These are phyloP conservation scores for Sialis lutaria DNA, from an alignment of 2,888 invertebrate genomes.

Conservation along the genomic window DNA sequence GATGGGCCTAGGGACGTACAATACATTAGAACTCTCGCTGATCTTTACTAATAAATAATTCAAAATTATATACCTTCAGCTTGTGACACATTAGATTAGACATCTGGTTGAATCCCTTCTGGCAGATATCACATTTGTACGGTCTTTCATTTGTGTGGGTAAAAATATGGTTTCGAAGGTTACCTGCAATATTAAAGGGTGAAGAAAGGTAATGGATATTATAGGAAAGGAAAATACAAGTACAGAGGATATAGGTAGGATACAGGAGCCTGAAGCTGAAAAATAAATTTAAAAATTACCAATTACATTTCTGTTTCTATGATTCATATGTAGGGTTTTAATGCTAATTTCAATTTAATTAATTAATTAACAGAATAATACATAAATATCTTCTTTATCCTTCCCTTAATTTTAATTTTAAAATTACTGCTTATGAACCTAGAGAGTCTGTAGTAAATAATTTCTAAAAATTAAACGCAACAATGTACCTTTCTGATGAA, in stretches of 20 bases:
- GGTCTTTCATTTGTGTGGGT: constrained; percentile 65
- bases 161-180: constrained; percentile 57
- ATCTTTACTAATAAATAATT: neutral
- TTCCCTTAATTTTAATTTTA: too few species aligned
- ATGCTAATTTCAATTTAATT: too few species aligned
- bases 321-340: too few species aligned
- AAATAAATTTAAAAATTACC: neutral
- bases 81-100: constrained; percentile 66
- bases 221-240: neutral
- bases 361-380: too few species aligned
- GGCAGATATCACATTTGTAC: constrained; percentile 55
- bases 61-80: constrained; percentile 34
- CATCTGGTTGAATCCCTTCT: constrained; percentile 65
- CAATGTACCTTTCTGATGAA: constrained; percentile 56
- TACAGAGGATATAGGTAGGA: neutral
- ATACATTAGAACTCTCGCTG: neutral
- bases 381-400: too few species aligned
- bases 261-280: neutral
- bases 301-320: too few species aligned
- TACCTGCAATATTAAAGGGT: constrained; percentile 31
- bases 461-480: too few species aligned
- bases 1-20: constrained; percentile 24
- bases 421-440: too few species aligned
- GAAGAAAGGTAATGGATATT: neutral
- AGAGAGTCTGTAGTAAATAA: too few species aligned